Evolutionary conservation across 53 echinoderm and acorn worm genomes (phyloP).

Genomic region (Echinometra lucunter): DNA sequence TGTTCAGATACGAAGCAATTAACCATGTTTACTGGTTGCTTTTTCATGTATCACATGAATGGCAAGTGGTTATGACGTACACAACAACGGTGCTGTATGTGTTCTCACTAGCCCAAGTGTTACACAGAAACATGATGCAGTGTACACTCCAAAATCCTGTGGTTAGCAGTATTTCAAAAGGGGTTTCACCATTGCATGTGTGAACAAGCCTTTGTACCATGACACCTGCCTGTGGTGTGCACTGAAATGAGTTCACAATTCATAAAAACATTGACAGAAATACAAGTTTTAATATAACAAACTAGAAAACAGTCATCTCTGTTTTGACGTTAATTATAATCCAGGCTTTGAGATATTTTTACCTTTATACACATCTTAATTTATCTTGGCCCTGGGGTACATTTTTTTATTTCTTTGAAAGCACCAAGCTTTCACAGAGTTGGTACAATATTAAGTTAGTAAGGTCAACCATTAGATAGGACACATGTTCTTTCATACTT

Average conservation of each 20-base stretch:
- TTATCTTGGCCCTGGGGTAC: neutral
- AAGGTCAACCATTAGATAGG: neutral
- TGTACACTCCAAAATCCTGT: neutral
- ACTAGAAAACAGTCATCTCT: neutral
- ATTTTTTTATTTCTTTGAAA: neutral
- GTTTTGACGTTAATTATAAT: neutral
- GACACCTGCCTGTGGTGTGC: neutral
- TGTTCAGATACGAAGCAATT: no score
- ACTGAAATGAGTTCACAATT: neutral
- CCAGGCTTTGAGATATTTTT: neutral
- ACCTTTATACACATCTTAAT: neutral
- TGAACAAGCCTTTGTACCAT: no score
- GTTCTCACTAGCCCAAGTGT: no score
- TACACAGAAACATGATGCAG: no score
- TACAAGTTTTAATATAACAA: neutral
- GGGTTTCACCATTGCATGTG: no score
- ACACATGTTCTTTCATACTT: neutral
- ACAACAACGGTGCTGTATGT: no score
- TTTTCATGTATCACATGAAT: no score
- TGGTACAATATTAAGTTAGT: neutral
- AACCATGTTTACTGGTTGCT: no score
- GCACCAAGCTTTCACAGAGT: neutral
- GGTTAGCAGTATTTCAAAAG: no score
- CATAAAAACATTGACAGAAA: neutral
- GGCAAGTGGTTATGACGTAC: no score